Percentiles rank a stretch among this genome's conserved stretches.
Conservation (phyloP, 2,888 invertebrate genomes). For the Fragum fragum region DNA sequence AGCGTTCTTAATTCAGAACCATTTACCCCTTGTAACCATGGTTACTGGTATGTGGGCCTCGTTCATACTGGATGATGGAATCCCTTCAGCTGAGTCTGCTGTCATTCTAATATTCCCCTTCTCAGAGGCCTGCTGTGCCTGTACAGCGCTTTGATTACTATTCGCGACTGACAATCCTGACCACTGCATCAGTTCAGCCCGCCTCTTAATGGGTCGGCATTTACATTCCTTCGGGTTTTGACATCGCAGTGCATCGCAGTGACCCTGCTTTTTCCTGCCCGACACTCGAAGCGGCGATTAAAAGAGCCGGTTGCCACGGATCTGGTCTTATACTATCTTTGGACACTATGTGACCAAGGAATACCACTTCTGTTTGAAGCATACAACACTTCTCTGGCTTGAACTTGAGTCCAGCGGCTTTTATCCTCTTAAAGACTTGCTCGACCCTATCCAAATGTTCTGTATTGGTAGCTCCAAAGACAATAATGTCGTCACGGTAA, state of each 20-base stretch:
- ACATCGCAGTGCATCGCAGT: too few species aligned
- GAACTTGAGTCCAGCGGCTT: too few species aligned
- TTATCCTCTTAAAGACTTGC: constrained; percentile 40
- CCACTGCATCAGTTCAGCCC: constrained; percentile 13
- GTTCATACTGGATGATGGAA: too few species aligned
- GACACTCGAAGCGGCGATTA: constrained; percentile 9
- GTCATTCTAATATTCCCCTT: background rate
- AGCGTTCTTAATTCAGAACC: too few species aligned
- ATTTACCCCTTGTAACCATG: too few species aligned
- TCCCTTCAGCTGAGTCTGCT: background rate
- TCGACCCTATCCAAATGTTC: constrained; percentile 44
- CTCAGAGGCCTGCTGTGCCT: background rate
- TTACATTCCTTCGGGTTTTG: too few species aligned
- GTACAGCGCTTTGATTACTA: too few species aligned
- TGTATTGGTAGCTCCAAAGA: constrained; percentile 36
- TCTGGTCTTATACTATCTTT: constrained; percentile 21
- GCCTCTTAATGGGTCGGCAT: too few species aligned
- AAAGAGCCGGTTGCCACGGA: constrained; percentile 34
- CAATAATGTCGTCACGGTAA: too few species aligned
- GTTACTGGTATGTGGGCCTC: too few species aligned
- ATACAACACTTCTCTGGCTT: too few species aligned
- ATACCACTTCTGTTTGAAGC: constrained; percentile 50
- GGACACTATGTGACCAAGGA: constrained; percentile 44
- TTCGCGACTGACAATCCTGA: background rate
- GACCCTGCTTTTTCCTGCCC: too few species aligned